Evolutionary conservation across 2,888 invertebrate species (phyloP), one percentile per base, ranked within the genome.

Genomic region (Spodoptera littoralis): DNA sequence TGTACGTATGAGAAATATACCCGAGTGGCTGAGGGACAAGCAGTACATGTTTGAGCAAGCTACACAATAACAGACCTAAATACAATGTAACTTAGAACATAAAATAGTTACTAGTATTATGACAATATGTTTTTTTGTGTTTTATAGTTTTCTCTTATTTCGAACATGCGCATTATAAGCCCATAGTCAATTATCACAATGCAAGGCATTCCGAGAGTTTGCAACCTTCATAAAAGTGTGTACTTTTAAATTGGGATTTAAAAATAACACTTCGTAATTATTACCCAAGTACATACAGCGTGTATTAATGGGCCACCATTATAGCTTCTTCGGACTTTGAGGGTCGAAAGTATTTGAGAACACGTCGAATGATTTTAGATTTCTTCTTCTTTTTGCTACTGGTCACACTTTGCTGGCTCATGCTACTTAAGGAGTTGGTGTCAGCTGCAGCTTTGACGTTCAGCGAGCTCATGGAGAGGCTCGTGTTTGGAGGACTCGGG

Each of bases 381-480:
- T 73, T 74, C 53, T 73, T 81, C 50, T 82, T 82, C 60, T 76
- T 75, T 13, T 58, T 67, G 12, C 62, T 54, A 12, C 77, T 63
- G 36, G 60, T 64, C 11, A 42, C 70, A 22, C 76, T 81, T 11
- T 62, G 65, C 49, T 84, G 74, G 45, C 82, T 88, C 22, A 79
- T 50, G 46, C 61, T 77, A 69, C 80, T 76, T 4, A 83, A 13
- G 0, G 87, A 87, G 36, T 77, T 75, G 12, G 76, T 76, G 54
- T 88, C 87, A 9, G 60, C 45, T 0, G 45, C 50, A 0, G 51
- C 58, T 41, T 60, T 66, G 6, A 62, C 51, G 5, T 49, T 65
- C 27, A 77, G 70, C n/a, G 47, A 60, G 18, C 71, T 75, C 68
- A 82, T 69, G 1, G 87, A 87, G 2, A 74, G 56, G 9, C 82